phyloP scores from a whole-genome alignment of 2,888 invertebrate genomes.

The Zhuqinia jingwanae region DNA sequence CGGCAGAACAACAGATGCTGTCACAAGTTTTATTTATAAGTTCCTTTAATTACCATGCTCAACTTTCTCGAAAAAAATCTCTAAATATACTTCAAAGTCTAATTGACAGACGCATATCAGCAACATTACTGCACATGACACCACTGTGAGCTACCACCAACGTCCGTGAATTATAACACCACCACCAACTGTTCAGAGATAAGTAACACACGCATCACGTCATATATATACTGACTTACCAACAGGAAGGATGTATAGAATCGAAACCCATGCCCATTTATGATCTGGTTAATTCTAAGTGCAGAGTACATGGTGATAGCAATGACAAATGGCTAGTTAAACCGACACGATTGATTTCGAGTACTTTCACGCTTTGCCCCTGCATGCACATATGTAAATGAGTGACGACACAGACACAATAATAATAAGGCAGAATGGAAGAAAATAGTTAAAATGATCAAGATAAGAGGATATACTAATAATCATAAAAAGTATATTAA shows the following conservation, averaged over 20 bases:
- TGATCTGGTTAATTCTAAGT: conserved; percentile 46
- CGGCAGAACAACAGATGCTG: conserved; percentile 32
- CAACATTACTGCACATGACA: too few relatives aligned
- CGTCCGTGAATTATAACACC: too few relatives aligned
- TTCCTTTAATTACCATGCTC: conserved; percentile 69
- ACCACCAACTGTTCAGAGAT: too few relatives aligned
- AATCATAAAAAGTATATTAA: conserved; percentile 8
- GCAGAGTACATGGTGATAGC: conserved; percentile 20
- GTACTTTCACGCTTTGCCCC: conserved; percentile 53
- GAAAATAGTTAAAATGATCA: conserved; percentile 35
- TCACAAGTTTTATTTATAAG: conserved; percentile 61
- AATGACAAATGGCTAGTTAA: background rate
- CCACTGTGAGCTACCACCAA: too few relatives aligned
- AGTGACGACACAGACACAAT: background rate
- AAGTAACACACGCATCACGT: too few relatives aligned
- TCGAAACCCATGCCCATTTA: conserved; percentile 58
- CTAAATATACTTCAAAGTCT: conserved; percentile 7
- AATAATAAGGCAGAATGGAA: background rate
- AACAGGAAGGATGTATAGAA: conserved; percentile 69
- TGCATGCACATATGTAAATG: conserved; percentile 19
- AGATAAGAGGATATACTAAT: conserved; percentile 6
- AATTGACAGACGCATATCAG: conserved; percentile 17
- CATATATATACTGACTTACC: conserved; percentile 57
- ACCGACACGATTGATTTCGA: background rate
- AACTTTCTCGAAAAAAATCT: conserved; percentile 65